Evolutionary conservation across 1,140 invertebrate genomes (phyloP).

Genomic region (Eufriesea mexicana): DNA sequence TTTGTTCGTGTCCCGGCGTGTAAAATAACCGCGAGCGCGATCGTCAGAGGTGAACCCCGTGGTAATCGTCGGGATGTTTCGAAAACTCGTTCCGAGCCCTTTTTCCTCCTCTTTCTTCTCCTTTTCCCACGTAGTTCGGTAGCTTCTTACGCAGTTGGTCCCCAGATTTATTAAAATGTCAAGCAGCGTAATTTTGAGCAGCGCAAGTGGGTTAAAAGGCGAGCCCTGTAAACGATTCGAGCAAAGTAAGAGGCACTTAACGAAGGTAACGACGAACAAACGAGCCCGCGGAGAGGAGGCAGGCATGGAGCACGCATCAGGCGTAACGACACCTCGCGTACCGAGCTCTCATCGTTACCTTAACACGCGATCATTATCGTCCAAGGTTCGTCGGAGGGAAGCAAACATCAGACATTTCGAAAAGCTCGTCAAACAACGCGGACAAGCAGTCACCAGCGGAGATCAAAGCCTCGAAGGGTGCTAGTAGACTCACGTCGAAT

Average conservation of each 20-base stretch:
- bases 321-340: not conserved
- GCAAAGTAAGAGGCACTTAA: not conserved
- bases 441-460: not conserved
- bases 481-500: not conserved
- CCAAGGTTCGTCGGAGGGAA: not conserved
- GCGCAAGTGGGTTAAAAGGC: not conserved
- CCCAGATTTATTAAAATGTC: not conserved
- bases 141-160: not conserved
- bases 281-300: not conserved
- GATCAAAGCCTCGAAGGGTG: not conserved
- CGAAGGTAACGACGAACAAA: constrained; percentile 16
- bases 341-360: not conserved
- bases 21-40: not conserved
- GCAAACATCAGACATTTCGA: constrained; percentile 11
- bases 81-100: not conserved
- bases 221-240: not conserved
- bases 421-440: not conserved
- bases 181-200: not conserved
- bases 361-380: constrained; percentile 13
- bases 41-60: too few relatives aligned
- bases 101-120: not conserved
- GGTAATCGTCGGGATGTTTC: too few relatives aligned
- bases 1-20: not conserved
- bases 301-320: not conserved
- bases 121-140: not conserved